Evolutionary conservation across 2,113 vertebrate species (phyloP), one percentile per base, ranked within the genome.

Genomic region (Hirundichthys speculiger): DNA sequence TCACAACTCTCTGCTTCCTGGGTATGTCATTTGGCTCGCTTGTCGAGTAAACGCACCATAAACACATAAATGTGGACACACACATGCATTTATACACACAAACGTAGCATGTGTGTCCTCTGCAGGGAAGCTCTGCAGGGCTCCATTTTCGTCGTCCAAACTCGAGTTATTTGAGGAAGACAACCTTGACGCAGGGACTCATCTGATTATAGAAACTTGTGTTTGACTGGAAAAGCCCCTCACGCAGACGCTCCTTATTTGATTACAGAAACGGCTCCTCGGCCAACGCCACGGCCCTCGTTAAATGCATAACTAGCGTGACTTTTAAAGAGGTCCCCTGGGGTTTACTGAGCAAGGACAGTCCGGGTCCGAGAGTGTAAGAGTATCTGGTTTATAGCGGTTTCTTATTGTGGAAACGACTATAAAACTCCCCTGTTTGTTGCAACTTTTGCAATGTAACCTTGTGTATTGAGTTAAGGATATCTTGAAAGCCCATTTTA

Each of bases 311-410:
- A 76, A 84, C 49, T 51, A 60, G 47, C 4, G 20, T 64, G 67
- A 80, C 22, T 34, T 84, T 82, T 83, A 88, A 85, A 77, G n/a
- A n/a, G n/a, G 56, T 84, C 68, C 72, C 80, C 82, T 87, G 84
- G 82, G 75, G 75, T 79, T 84, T 71, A 57, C 21, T 18, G 68
- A 50, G 70, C 79, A 80, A 86, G 73, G 85, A 66, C 71, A 59
- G 61, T 38, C 60, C 62, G 43, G 51, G 64, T 67, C 34, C 54
- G 21, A 9, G 14, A 34, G 19, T 54, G 41, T 22, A 20, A 27
- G 48, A 16, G 21, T n/a, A 14, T 56, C 3, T 48, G 64, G 69
- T 75, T 64, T 70, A 64, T 47, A 66, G 42, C n/a, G 0, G 10
- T 51, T 69, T 50, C 34, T 60, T 51, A 34, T 53, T 24, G 40